phyloP scores from a whole-genome alignment of 2,797 vertebrate genomes.

The Capromys pilorides region DNA sequence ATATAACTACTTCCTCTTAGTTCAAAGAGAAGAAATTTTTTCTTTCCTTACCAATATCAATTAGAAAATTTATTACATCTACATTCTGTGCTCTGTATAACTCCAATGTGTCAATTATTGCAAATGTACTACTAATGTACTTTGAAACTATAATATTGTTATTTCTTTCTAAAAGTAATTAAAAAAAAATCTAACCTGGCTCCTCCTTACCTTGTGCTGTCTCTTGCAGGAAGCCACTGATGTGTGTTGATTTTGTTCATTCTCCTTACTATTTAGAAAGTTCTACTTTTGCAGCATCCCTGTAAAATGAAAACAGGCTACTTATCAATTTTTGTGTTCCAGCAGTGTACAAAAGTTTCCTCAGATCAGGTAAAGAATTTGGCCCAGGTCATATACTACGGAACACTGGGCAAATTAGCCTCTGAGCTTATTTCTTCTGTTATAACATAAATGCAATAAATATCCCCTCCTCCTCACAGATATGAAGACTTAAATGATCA shows the following conservation, averaged over 20 bases:
- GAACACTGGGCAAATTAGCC: neutral
- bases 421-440: neutral
- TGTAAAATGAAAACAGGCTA: neutral
- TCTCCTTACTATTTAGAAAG: neutral
- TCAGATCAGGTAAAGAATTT: neutral
- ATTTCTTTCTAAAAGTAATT: too few species aligned
- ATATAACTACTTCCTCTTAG: too few species aligned
- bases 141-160: too few species aligned
- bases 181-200: too few species aligned
- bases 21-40: too few species aligned
- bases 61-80: too few species aligned
- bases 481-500: neutral
- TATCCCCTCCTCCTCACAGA: neutral
- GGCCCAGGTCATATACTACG: neutral
- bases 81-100: too few species aligned
- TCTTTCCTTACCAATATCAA: too few species aligned
- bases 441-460: neutral
- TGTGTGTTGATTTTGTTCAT: neutral
- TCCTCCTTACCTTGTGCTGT: neutral
- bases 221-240: conserved; percentile 38
- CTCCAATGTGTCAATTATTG: too few species aligned
- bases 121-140: too few species aligned
- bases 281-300: neutral
- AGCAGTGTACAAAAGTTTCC: neutral
- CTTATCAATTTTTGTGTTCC: neutral